Evolutionary conservation across 2,113 vertebrate genomes (phyloP), one percentile per base, ranked within the genome.

Genomic region (Periophthalmus modestus): DNA sequence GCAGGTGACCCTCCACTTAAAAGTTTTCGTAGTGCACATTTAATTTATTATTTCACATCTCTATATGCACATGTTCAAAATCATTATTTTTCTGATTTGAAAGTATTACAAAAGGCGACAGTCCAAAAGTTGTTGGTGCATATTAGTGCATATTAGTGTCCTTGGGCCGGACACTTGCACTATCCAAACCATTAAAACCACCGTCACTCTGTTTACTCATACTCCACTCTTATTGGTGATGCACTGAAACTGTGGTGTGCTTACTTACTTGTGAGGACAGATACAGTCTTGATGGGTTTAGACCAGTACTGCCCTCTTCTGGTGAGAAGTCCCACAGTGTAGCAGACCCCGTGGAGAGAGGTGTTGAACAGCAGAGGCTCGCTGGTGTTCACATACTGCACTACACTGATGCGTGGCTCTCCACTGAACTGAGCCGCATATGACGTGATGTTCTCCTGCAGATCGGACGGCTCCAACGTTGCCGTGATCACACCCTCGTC

Each of bases 211-310:
- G 2, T 28, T 28, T 28, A 28, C 28, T 14, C 11, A 10, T 13
- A 47, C 46, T 47, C 12, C 46, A 47, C 46, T 47, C 46, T 15
- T 13, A 3, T 13, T 47, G 46, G 46, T 47, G 13, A 47, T 47
- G 46, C 1, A 55, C n/a, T 57, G 4, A 23, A 23, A 24, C 55
- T 24, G 21, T 10, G 12, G 23, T 14, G 34, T 19, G 50, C 65
- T 43, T 81, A 83, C 95, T 95, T 93, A 98, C 97, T 96, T 68
- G 97, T 99, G 89, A 99, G 89, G 66, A 99, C 89, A 11, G 95
- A 89, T 36, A 95, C 67, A 7, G 94, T 96, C 84, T 92, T 91
- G 5, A 92, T 62, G 11, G 96, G 93, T 85, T 93, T 93, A 88
- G 95, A 93, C 83, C 95, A 95, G 86, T 85, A 81, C 55, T 89